phyloP scores from a whole-genome alignment of 30 jellyfish, hydroid and myxozoan species.

The Aurelia coerulea region DNA sequence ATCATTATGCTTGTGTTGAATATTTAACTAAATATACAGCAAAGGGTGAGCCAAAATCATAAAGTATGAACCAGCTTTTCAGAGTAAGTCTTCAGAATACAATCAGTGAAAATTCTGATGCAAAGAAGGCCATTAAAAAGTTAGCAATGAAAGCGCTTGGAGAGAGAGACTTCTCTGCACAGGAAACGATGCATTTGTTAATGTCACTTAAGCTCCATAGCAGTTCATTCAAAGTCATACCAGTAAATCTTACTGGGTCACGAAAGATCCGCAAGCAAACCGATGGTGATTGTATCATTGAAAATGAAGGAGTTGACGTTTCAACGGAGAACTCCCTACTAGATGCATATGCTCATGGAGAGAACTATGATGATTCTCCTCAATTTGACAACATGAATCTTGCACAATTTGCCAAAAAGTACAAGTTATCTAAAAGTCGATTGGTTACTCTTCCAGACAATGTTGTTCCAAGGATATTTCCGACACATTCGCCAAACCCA shows the following conservation, averaged over 20 bases:
- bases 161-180: conserved; percentile 23
- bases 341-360: not conserved
- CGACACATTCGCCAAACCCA: too few species aligned
- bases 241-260: too few species aligned
- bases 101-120: not conserved
- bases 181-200: conserved; percentile 13
- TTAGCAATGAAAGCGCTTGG: conserved; percentile 12
- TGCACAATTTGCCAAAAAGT: not conserved
- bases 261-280: too few species aligned
- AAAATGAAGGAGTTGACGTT: not conserved
- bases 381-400: not conserved
- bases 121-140: conserved; percentile 3
- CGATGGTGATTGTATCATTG: not conserved
- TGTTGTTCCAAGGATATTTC: not conserved
- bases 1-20: conserved; percentile 49
- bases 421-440: not conserved
- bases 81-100: too few species aligned
- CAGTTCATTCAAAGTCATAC: too few species aligned
- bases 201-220: too few species aligned
- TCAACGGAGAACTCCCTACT: not conserved
- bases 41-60: conserved; percentile 30
- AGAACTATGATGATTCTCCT: not conserved
- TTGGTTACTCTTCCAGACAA: not conserved
- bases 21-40: conserved; percentile 65
- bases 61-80: not conserved